A percentile compares a stretch with the other conserved stretches of the same genome.
These are phyloP conservation scores for Drosophila conformis DNA, from an alignment of 2,888 invertebrate genomes.

Conservation along the genomic window DNA sequence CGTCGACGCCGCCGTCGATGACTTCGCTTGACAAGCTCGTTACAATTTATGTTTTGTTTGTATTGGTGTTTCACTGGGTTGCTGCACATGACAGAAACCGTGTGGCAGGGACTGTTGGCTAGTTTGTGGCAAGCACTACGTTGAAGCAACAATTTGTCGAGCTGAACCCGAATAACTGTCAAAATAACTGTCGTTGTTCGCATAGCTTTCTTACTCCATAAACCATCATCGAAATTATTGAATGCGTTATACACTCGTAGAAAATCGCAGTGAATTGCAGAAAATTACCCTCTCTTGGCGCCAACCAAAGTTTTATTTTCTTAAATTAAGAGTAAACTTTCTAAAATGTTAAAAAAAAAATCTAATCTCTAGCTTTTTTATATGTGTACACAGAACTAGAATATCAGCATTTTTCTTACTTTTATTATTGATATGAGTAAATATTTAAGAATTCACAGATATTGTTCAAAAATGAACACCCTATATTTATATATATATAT, in stretches of 20 bases:
- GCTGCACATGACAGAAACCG: constrained; percentile 17
- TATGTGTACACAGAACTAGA: background rate
- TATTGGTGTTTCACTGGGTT: constrained; percentile 35
- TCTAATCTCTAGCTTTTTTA: background rate
- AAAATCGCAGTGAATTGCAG: background rate
- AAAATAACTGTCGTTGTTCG: constrained; percentile 57
- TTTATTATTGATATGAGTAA: background rate
- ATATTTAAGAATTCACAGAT: background rate
- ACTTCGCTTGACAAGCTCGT: constrained; percentile 65
- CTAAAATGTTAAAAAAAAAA: accelerated
- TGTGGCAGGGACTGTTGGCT: background rate
- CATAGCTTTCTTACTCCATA: constrained; percentile 43
- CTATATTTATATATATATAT: too few species aligned
- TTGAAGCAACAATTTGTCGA: constrained; percentile 45
- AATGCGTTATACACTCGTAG: background rate
- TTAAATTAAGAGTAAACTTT: background rate
- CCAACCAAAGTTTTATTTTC: background rate
- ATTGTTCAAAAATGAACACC: too few species aligned
- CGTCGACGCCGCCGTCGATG: constrained; percentile 19
- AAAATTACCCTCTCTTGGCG: background rate
- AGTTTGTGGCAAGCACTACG: constrained; percentile 21
- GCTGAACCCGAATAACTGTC: constrained; percentile 55
- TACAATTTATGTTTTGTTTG: constrained; percentile 73
- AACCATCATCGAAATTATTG: constrained; percentile 13
- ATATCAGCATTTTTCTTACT: background rate